Percentiles rank a stretch among this genome's conserved stretches.
These are phyloP conservation scores for Spinus olivaceus DNA, from an alignment of 2,797 vertebrate genomes.

Conservation along the genomic window DNA sequence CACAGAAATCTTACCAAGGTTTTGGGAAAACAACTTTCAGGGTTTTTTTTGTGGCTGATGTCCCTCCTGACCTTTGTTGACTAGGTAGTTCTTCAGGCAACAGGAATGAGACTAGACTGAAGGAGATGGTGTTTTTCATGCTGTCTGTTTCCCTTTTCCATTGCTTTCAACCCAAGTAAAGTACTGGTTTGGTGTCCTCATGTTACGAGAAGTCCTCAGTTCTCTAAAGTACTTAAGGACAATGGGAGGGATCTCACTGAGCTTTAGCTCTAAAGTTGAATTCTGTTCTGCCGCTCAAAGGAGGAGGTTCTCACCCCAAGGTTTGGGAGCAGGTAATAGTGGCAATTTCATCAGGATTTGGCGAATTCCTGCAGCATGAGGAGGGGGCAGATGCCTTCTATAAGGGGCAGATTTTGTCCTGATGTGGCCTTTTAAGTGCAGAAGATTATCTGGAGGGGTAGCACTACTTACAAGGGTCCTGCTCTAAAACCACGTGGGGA, in stretches of 20 bases:
- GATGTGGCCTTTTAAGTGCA: not conserved
- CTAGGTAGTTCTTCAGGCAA: not conserved
- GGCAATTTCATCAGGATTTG: not conserved
- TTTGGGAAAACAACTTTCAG: not conserved
- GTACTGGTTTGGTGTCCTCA: not conserved
- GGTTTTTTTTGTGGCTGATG: not conserved
- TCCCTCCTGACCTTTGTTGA: not conserved
- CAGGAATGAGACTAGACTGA: not conserved
- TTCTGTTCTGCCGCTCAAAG: not conserved
- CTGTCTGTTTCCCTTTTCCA: not conserved
- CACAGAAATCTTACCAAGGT: not conserved
- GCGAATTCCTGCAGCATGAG: not conserved
- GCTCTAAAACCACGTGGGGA: not conserved
- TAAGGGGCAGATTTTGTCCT: not conserved
- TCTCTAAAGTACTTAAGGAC: not conserved
- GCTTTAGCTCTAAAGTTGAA: not conserved
- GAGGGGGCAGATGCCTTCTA: fast-evolving
- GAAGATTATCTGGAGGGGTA: not conserved
- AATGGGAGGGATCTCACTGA: not conserved
- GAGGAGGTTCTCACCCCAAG: not conserved
- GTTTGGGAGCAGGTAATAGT: fast-evolving
- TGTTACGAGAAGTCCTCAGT: not conserved
- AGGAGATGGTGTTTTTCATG: not conserved
- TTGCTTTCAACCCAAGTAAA: not conserved
- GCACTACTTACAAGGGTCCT: not conserved